Percentiles rank a stretch among this genome's conserved stretches.
These are phyloP conservation scores for Brachyptera risi DNA, from an alignment of 2,888 invertebrate genomes.

Conservation along the genomic window DNA sequence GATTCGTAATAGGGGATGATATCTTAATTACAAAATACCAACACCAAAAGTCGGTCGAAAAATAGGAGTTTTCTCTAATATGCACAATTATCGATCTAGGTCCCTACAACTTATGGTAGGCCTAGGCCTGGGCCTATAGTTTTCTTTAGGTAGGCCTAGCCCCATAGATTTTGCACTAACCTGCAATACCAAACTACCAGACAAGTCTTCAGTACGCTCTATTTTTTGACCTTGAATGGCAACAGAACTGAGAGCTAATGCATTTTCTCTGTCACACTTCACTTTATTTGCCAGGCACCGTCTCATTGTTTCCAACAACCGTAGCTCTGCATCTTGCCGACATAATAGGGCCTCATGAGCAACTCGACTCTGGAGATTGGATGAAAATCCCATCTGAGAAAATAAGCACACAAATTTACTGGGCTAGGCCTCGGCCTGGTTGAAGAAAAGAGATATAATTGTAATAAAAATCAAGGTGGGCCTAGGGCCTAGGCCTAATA, in stretches of 20 bases:
- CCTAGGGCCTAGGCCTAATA: too few species aligned
- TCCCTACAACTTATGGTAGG: background rate
- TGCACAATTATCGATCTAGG: too few species aligned
- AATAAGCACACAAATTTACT: too few species aligned
- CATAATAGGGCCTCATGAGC: conserved; percentile 88
- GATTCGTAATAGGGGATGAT: too few species aligned
- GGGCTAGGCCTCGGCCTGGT: too few species aligned
- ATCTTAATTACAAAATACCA: too few species aligned
- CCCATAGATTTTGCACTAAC: conserved; percentile 33
- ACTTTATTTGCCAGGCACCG: conserved; percentile 81
- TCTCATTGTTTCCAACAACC: conserved; percentile 88
- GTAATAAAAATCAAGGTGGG: too few species aligned
- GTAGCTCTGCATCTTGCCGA: conserved; percentile 88
- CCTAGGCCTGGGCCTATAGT: background rate
- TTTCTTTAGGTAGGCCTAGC: background rate
- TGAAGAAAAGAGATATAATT: too few species aligned
- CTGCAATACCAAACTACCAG: conserved; percentile 52
- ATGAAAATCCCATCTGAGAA: conserved; percentile 73
- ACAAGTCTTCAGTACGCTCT: conserved; percentile 69
- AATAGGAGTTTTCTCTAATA: too few species aligned
- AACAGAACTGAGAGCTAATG: conserved; percentile 74
- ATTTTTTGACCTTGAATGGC: conserved; percentile 80
- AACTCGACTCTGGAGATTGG: conserved; percentile 78
- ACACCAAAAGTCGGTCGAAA: too few species aligned
- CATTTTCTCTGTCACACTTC: conserved; percentile 90